Evolutionary conservation across 2,888 invertebrate species (phyloP).

Genomic region (Rhimphoctona megacephalus): DNA sequence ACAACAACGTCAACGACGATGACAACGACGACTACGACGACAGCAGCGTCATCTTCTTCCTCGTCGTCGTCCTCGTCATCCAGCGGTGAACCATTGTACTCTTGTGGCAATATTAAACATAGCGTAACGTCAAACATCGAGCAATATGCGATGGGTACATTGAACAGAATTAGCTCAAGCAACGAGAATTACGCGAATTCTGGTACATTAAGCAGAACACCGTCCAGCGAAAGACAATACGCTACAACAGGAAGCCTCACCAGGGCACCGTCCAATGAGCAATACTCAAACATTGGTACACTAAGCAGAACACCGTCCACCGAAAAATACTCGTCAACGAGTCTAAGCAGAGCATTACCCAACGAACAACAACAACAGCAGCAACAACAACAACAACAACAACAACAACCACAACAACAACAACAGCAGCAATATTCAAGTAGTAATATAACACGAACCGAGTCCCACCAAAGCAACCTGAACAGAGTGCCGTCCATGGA

Average conservation of each 20-base stretch:
- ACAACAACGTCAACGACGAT: constrained; percentile 55
- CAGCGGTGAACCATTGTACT: constrained; percentile 49
- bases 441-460: constrained; percentile 73
- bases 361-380: constrained; percentile 84
- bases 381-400: constrained; percentile 84
- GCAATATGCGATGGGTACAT: constrained; percentile 69
- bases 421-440: constrained; percentile 67
- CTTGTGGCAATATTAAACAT: constrained; percentile 19
- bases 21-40: constrained; percentile 33
- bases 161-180: constrained; percentile 75
- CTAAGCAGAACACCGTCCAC: constrained; percentile 73
- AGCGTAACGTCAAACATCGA: constrained; percentile 33
- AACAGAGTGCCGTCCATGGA: constrained; percentile 80
- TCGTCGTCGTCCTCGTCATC: constrained; percentile 48
- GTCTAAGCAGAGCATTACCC: constrained; percentile 64
- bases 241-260: constrained; percentile 69
- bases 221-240: constrained; percentile 77
- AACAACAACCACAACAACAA: constrained; percentile 84
- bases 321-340: constrained; percentile 75
- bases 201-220: constrained; percentile 70
- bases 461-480: constrained; percentile 77
- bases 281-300: constrained; percentile 71
- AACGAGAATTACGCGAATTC: constrained; percentile 73
- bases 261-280: constrained; percentile 72
- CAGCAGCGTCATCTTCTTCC: constrained; percentile 58